Conservation (phyloP, 2,797 vertebrate species). For the Zenarchopterus dispar region DNA sequence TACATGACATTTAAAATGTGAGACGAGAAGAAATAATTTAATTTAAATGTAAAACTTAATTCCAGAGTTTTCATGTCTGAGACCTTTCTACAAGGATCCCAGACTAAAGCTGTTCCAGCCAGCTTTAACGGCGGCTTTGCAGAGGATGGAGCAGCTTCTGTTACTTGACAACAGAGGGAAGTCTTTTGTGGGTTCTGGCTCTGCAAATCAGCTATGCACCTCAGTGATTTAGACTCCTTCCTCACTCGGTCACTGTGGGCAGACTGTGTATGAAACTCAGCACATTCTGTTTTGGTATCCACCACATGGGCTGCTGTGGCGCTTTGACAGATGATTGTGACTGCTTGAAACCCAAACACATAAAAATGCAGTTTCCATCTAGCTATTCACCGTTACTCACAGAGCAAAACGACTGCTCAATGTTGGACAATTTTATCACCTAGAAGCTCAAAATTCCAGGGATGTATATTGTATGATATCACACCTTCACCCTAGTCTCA, state of each 20-base stretch:
- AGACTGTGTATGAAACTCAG: conserved; percentile 29
- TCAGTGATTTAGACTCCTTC: conserved; percentile 39
- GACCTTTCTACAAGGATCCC: too few species aligned
- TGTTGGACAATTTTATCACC: conserved; percentile 3
- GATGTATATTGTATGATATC: conserved; percentile 1
- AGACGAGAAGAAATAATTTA: too few species aligned
- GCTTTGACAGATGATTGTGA: conserved; percentile 13
- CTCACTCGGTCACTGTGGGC: conserved; percentile 39
- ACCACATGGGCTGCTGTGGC: not conserved
- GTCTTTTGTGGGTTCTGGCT: conserved; percentile 11
- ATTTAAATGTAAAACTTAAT: too few species aligned
- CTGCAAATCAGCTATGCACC: conserved; percentile 22
- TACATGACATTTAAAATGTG: too few species aligned
- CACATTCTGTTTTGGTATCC: conserved; percentile 21
- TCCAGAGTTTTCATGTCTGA: too few species aligned
- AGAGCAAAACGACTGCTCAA: not conserved
- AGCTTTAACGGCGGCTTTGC: not conserved
- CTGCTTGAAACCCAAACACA: not conserved
- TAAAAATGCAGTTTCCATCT: not conserved
- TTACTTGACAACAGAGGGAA: conserved; percentile 5
- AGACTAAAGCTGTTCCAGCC: not conserved
- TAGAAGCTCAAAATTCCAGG: not conserved
- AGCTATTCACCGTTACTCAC: conserved; percentile 2
- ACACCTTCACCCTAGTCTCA: not conserved
- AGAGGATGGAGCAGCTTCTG: conserved; percentile 12